phyloP scores from a whole-genome alignment of 2,888 invertebrate genomes.

The Drosophila lutescens region DNA sequence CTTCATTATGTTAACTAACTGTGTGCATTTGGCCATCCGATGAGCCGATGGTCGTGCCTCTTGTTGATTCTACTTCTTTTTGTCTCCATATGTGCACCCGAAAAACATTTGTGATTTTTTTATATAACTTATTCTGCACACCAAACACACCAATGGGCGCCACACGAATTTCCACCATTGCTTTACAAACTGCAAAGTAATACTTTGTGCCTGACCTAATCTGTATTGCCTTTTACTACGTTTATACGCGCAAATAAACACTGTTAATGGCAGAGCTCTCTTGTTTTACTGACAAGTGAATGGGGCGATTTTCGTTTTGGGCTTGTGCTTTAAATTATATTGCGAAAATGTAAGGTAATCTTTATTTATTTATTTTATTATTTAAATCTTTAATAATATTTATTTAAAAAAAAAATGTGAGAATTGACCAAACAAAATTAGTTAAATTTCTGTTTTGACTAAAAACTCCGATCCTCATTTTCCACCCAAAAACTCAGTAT shows the following conservation, averaged over 20 bases:
- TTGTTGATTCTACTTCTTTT: slow-evolving; percentile 10
- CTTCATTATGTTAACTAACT: neutral
- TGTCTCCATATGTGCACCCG: neutral
- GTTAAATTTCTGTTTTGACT: no score
- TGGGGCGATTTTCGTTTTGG: neutral
- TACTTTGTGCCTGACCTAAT: slow-evolving; percentile 8
- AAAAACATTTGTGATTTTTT: slow-evolving; percentile 9
- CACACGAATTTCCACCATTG: slow-evolving; percentile 15
- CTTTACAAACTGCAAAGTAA: slow-evolving; percentile 14
- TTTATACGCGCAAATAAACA: slow-evolving; percentile 20
- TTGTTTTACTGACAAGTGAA: neutral
- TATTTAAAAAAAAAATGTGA: no score
- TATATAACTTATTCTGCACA: slow-evolving; percentile 14
- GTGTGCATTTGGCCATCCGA: slow-evolving; percentile 1
- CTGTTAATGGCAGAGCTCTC: slow-evolving; percentile 8
- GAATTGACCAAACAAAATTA: no score
- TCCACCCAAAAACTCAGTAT: no score
- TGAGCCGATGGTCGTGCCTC: slow-evolving; percentile 17
- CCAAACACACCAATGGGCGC: slow-evolving; percentile 1
- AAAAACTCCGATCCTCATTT: no score
- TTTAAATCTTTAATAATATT: no score
- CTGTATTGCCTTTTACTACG: slow-evolving; percentile 15
- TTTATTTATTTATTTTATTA: no score
- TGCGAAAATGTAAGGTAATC: no score
- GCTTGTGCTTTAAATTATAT: no score